Base-by-base conservation (phyloP, 1,140 invertebrate genomes). In the Ylistrum balloti region DNA sequence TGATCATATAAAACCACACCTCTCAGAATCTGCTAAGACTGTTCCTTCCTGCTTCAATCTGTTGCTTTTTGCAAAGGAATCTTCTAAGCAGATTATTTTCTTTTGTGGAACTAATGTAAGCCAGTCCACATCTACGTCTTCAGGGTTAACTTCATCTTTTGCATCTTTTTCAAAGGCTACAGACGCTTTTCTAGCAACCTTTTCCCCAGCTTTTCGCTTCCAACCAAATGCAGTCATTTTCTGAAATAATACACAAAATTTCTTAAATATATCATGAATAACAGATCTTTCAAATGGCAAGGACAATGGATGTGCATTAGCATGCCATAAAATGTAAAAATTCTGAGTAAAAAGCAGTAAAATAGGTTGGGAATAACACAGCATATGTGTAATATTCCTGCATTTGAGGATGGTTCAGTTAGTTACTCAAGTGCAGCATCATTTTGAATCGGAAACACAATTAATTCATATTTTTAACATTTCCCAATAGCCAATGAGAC, bases 201-300 rank as follows among this genome's bases (percentile, higher is more conserved):
- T 93, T 22, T 87, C 91, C 11, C 94, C 95, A 92, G 93, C 88
- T 92, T 96, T 96, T 87, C 95, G 92, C 88, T 96, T 96, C 96
- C 96, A 96, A 15, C 93, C 93, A 94, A 96, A 96, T 33, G 94
- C 92, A 45, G 93, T 94, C 93, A 94, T 94, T 34, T 74, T 90
- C 86, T 85, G 86, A 22, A 89, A 90, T 86, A 38, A 41, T 86
- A 88, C 11, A 34, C 13, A 34, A 28, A 2, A 41, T 87, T 38
- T 38, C 13, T 7, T 38, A 38, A 38, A 5, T 7, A 7, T 38
- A 38, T 13, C 35, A 38, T 7, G 13, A 38, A n/a, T n/a, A n/a
- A n/a, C n/a, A n/a, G n/a, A n/a, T n/a, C n/a, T n/a, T n/a, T n/a
- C n/a, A n/a, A n/a, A n/a, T n/a, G n/a, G n/a, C n/a, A n/a, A n/a